Percentiles rank a stretch among this genome's conserved stretches.
phyloP scores from a whole-genome alignment of 2,113 vertebrate species.

The Noturus placidus region DNA sequence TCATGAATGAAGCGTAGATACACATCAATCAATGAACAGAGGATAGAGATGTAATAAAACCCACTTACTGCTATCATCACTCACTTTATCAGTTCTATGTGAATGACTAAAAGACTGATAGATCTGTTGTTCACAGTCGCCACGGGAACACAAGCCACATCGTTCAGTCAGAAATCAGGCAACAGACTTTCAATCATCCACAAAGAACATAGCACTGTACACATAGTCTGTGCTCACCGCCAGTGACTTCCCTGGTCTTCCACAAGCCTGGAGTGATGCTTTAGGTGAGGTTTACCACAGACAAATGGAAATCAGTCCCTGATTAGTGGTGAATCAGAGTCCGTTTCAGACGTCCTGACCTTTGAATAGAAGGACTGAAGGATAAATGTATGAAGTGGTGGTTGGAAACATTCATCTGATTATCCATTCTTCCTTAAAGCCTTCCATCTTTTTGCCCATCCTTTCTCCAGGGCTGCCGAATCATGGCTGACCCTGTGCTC shows the following conservation, averaged over 20 bases:
- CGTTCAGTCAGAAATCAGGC: conserved; percentile 4
- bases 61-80: background rate
- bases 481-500: too few species aligned
- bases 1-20: background rate
- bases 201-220: background rate
- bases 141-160: background rate
- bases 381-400: background rate
- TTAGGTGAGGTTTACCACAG: background rate
- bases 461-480: background rate
- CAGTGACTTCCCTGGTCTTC: background rate
- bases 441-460: background rate
- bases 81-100: conserved; percentile 7
- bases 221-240: background rate
- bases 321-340: background rate
- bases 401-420: background rate
- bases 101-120: background rate
- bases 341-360: background rate
- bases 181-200: conserved; percentile 7
- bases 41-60: background rate
- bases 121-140: conserved; percentile 6
- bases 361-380: background rate
- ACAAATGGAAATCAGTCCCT: background rate
- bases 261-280: background rate
- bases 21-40: background rate
- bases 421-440: too few species aligned